Percentiles rank a stretch among this genome's conserved stretches.
Conservation (phyloP, 2,888 invertebrate species). For the Drosophila mimica region DNA sequence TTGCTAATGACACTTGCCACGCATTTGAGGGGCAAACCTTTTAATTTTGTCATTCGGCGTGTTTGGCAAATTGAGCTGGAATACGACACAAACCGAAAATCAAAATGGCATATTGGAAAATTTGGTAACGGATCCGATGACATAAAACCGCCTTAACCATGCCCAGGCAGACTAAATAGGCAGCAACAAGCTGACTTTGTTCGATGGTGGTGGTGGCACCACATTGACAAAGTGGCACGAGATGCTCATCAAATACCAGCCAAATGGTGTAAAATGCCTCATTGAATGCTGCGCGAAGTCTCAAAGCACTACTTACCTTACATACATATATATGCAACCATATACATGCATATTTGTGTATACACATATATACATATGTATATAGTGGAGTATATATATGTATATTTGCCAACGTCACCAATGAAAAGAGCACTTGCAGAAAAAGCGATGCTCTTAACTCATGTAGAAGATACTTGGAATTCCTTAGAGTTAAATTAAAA, state of each 20-base stretch:
- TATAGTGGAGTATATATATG: not conserved
- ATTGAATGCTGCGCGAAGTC: constrained; percentile 67
- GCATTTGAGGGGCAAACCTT: constrained; percentile 24
- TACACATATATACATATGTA: not conserved
- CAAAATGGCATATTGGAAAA: constrained; percentile 73
- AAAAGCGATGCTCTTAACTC: not conserved
- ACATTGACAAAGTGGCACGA: constrained; percentile 48
- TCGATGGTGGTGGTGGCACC: not conserved
- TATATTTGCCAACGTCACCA: not conserved
- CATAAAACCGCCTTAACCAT: constrained; percentile 61
- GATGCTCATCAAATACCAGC: constrained; percentile 75
- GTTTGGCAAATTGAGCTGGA: constrained; percentile 53
- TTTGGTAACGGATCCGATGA: constrained; percentile 70
- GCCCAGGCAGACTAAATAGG: constrained; percentile 48
- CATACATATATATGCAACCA: constrained; percentile 27
- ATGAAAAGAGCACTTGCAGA: constrained; percentile 2
- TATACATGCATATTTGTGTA: constrained; percentile 1
- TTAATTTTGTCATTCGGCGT: constrained; percentile 39
- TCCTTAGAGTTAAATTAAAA: not conserved
- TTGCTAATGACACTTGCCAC: constrained; percentile 22
- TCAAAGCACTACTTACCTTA: constrained; percentile 57
- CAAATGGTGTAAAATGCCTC: constrained; percentile 80
- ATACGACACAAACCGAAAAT: constrained; percentile 22
- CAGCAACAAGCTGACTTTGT: constrained; percentile 55
- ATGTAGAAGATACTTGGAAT: not conserved